phyloP scores from a whole-genome alignment of 2,113 vertebrate species.

The Mionectes macconnelli region DNA sequence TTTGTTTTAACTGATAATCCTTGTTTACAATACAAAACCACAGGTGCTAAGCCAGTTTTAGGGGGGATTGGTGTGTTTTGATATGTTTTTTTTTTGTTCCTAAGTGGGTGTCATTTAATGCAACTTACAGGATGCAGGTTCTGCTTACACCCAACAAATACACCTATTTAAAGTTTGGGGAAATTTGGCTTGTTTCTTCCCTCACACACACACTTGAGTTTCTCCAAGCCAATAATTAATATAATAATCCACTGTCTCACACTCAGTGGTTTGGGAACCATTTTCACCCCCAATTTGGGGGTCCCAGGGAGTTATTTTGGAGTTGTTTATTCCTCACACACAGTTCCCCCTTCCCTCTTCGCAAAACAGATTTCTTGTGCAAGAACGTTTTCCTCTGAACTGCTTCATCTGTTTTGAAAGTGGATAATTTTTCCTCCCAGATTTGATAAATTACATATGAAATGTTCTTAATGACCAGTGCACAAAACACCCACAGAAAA shows the following conservation, averaged over 20 bases:
- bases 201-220: neutral
- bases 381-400: neutral
- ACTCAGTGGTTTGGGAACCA: neutral
- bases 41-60: neutral
- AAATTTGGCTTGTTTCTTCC: neutral
- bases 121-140: rapidly evolving
- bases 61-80: rapidly evolving
- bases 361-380: neutral
- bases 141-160: neutral
- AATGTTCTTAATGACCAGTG: neutral
- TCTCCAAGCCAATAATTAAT: neutral
- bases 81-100: neutral
- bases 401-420: neutral
- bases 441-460: neutral
- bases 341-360: neutral
- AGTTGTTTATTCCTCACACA: neutral
- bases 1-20: neutral
- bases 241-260: neutral
- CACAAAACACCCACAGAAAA: neutral
- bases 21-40: neutral
- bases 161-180: neutral
- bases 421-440: neutral
- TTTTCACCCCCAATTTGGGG: neutral
- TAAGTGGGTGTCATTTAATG: neutral
- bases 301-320: neutral